Conservation (phyloP, 2,888 invertebrate genomes). For the Xestobium rufovillosum region DNA sequence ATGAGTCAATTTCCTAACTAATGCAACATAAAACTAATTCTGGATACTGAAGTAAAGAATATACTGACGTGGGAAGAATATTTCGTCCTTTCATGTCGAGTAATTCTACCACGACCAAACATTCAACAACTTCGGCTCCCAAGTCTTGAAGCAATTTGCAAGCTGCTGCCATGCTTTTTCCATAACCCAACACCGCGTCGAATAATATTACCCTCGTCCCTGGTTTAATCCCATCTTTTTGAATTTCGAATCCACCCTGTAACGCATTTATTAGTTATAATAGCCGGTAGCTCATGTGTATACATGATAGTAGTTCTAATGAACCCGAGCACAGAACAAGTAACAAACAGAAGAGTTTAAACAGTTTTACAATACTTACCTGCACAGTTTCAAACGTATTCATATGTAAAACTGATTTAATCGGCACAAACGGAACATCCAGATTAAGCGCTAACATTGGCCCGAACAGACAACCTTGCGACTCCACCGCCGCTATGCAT, state of each 20-base stretch:
- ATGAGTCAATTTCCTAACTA: too few species aligned
- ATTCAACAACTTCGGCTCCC: conserved; percentile 60
- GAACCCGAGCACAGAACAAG: too few species aligned
- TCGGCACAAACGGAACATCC: conserved; percentile 77
- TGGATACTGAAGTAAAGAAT: conserved; percentile 66
- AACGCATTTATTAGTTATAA: too few species aligned
- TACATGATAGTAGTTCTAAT: too few species aligned
- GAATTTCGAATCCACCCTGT: conserved; percentile 85
- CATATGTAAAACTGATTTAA: conserved; percentile 89
- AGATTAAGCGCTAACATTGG: conserved; percentile 75
- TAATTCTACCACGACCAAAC: conserved; percentile 77
- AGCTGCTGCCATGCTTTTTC: conserved; percentile 76
- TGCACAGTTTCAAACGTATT: conserved; percentile 50
- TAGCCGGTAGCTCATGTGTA: too few species aligned
- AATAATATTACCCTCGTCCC: conserved; percentile 76
- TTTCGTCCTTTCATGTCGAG: conserved; percentile 62
- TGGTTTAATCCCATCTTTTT: conserved; percentile 57
- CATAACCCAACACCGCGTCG: conserved; percentile 94
- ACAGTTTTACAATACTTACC: conserved; percentile 17
- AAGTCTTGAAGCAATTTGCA: conserved; percentile 56
- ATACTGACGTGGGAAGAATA: conserved; percentile 57
- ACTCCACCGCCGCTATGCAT: conserved; percentile 80
- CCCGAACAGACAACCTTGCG: conserved; percentile 90
- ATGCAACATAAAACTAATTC: too few species aligned
- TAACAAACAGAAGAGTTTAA: conserved; percentile 9